phyloP scores from a whole-genome alignment of 1,140 invertebrate genomes.

The Drosophila sp. region DNA sequence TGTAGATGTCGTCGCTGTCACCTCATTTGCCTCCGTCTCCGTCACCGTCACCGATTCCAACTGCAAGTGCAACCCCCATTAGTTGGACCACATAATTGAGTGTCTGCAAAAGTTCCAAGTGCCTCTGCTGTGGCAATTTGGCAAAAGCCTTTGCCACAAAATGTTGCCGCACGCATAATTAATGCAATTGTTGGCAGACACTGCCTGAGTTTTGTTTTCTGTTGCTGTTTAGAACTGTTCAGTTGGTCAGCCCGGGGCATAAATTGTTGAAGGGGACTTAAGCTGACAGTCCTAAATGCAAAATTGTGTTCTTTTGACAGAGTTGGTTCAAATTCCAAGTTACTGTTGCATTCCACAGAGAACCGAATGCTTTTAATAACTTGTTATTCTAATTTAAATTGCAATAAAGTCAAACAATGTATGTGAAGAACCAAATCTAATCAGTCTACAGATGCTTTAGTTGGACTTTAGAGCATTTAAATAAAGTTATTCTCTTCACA shows the following conservation, averaged over 20 bases:
- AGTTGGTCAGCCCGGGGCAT: constrained; percentile 2
- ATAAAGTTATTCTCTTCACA: too few species aligned
- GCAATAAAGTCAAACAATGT: constrained; percentile 7
- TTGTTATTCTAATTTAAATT: constrained; percentile 20
- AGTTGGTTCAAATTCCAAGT: neutral
- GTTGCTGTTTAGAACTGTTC: constrained; percentile 14
- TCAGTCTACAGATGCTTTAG: neutral
- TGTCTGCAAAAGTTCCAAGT: constrained; percentile 55
- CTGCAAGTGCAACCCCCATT: neutral
- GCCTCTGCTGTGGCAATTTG: constrained; percentile 49
- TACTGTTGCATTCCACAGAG: constrained; percentile 1
- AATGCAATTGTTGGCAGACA: constrained; percentile 69
- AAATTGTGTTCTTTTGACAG: constrained; percentile 23
- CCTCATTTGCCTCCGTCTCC: neutral
- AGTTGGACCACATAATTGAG: constrained; percentile 46
- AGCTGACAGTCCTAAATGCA: constrained; percentile 37
- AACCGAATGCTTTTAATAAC: constrained; percentile 26
- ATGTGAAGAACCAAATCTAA: neutral
- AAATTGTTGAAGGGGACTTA: constrained; percentile 1
- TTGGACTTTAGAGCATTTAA: neutral
- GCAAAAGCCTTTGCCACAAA: constrained; percentile 54
- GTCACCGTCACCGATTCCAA: too few species aligned
- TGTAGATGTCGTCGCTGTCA: constrained; percentile 61
- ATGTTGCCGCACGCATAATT: constrained; percentile 67
- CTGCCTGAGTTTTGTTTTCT: constrained; percentile 18